Base-by-base conservation (phyloP, 1,140 invertebrate genomes). In the Tetramorium alpestre region DNA sequence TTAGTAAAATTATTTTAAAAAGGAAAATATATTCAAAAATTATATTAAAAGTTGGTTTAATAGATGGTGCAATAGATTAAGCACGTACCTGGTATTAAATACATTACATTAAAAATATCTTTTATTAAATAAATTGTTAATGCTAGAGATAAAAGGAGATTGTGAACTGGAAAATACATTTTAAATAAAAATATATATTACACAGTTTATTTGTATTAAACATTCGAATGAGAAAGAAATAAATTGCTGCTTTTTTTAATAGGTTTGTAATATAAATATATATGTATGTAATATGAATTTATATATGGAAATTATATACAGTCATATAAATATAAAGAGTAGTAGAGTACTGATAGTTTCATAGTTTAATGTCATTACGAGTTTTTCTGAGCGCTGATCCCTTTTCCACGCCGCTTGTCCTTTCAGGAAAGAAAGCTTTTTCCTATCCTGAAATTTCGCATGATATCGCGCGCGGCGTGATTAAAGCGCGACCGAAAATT, bases 401-500 rank as follows among this genome's bases (percentile, higher is more conserved):
- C 64, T 65, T 81, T 70, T 70, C 5, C 16, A 51, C 25, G 18
- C 0, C 33, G 25, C 10, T n/a, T 7, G 22, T 76, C 38, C 65
- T 67, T 47, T 77, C 51, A 49, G 22, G 18, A 54, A 85, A 85
- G 67, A 76, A 72, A 77, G 73, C 87, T 85, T 56, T 76, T 65
- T 18, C n/a, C 33, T 58, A 25, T 69, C 6, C 58, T 65, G 76
- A 88, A 73, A 85, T 73, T 89, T 72, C 86, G 54, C 75, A 51
- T 73, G 7, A 51, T 38, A 67, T 67, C 44, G 60, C 54, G 16
- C 51, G 49, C 28, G 67, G 28, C 72, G 13, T 67, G 82, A 88
- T 87, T 70, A 88, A 88, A 82, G 64, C 85, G 33, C 41, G 56
- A 18, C 47, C n/a, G 25, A 72, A 84, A 84, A 85, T 88, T 88